phyloP scores from a whole-genome alignment of 1,140 invertebrate species.

The Planococcus citri region DNA sequence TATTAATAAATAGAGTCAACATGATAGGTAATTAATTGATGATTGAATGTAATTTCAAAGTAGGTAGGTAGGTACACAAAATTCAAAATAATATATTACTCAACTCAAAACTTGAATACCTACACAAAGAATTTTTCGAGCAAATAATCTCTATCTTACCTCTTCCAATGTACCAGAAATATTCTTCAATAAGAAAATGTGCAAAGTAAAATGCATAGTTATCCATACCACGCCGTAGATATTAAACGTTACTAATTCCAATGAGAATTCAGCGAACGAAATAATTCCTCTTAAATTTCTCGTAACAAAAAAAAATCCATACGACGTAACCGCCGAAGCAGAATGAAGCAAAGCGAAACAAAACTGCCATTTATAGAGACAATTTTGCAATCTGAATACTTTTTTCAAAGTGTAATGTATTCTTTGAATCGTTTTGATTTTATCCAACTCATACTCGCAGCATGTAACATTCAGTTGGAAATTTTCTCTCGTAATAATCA shows the following conservation, averaged over 20 bases:
- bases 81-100: too few species aligned
- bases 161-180: not conserved
- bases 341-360: not conserved
- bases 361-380: not conserved
- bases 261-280: too few species aligned
- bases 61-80: too few species aligned
- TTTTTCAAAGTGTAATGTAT: not conserved
- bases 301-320: not conserved
- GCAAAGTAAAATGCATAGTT: not conserved
- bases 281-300: not conserved
- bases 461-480: not conserved
- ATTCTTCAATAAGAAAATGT: not conserved
- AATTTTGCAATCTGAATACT: not conserved
- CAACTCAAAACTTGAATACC: too few species aligned
- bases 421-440: not conserved
- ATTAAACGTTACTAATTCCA: not conserved
- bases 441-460: not conserved
- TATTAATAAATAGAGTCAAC: too few species aligned
- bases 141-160: not conserved
- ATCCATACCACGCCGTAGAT: not conserved
- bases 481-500: not conserved
- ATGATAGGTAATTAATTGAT: too few species aligned
- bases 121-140: too few species aligned
- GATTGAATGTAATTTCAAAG: too few species aligned
- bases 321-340: not conserved